Conservation (phyloP, 2,888 invertebrate genomes). For the Euplexia lucipara region DNA sequence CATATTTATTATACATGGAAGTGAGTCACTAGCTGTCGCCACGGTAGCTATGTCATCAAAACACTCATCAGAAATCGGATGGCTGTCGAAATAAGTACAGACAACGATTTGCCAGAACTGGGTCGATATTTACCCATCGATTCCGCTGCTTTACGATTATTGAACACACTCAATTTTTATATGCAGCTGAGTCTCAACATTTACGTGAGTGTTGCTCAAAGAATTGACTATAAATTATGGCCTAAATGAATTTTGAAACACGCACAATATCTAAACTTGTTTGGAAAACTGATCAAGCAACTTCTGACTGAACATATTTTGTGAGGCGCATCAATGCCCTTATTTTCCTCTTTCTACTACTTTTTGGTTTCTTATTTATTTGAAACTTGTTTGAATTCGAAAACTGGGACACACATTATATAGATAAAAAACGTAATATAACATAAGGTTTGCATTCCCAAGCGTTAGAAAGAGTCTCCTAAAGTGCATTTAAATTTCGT, state of each 20-base stretch:
- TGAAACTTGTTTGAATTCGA: neutral
- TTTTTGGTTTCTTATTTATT: neutral
- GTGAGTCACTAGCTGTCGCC: conserved; percentile 46
- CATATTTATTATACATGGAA: conserved; percentile 30
- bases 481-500: no score
- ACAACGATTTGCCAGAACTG: conserved; percentile 35
- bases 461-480: no score
- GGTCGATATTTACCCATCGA: conserved; percentile 46
- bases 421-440: conserved; percentile 12
- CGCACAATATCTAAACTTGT: conserved; percentile 37
- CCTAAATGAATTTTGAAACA: conserved; percentile 37
- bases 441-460: no score
- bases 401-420: conserved; percentile 13
- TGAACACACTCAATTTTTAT: conserved; percentile 42
- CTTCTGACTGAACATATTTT: neutral
- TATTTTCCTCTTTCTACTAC: neutral
- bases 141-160: conserved; percentile 45
- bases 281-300: conserved; percentile 30
- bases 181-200: conserved; percentile 34
- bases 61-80: conserved; percentile 25
- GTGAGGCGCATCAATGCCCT: conserved; percentile 17
- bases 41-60: conserved; percentile 20
- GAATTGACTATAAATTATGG: conserved; percentile 16
- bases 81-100: conserved; percentile 31
- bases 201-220: conserved; percentile 36